A percentile compares a stretch with the other conserved stretches of the same genome.
These are phyloP conservation scores for Hoplodrina ambigua DNA, from an alignment of 2,888 invertebrate genomes.

Conservation along the genomic window DNA sequence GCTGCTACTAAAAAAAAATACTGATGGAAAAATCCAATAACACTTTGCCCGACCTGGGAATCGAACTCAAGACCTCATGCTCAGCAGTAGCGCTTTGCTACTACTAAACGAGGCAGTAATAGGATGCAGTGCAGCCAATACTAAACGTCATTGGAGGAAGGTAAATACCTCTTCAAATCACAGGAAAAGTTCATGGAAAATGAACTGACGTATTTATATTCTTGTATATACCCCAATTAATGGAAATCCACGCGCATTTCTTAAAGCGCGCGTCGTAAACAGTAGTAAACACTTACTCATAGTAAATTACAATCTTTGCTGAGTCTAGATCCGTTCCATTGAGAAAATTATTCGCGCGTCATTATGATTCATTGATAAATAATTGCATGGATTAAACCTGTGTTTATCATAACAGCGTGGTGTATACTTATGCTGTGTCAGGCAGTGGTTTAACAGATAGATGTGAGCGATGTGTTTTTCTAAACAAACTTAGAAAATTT, in stretches of 20 bases:
- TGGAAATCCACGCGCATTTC: slow-evolving; percentile 31
- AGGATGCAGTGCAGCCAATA: background rate
- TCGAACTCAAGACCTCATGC: too few species aligned
- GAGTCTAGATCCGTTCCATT: slow-evolving; percentile 51
- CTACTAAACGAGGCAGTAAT: too few species aligned
- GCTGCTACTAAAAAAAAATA: too few species aligned
- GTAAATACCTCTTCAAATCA: slow-evolving; percentile 41
- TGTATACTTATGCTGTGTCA: slow-evolving; percentile 3
- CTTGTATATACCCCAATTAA: slow-evolving; percentile 38
- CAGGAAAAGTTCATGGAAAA: slow-evolving; percentile 36
- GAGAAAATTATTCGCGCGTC: slow-evolving; percentile 42
- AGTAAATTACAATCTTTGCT: slow-evolving; percentile 37
- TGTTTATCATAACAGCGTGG: slow-evolving; percentile 37
- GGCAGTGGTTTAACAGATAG: background rate
- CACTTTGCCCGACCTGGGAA: too few species aligned
- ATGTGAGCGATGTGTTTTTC: background rate
- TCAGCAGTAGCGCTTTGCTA: too few species aligned
- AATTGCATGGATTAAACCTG: slow-evolving; percentile 44
- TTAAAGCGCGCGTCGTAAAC: slow-evolving; percentile 22
- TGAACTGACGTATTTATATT: slow-evolving; percentile 35
- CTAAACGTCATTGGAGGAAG: slow-evolving; percentile 12
- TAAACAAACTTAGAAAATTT: too few species aligned
- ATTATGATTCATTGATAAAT: slow-evolving; percentile 54
- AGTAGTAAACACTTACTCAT: slow-evolving; percentile 53
- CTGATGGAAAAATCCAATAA: too few species aligned